phyloP scores from a whole-genome alignment of 1,140 invertebrate genomes.

The Aphaenogaster floridana region DNA sequence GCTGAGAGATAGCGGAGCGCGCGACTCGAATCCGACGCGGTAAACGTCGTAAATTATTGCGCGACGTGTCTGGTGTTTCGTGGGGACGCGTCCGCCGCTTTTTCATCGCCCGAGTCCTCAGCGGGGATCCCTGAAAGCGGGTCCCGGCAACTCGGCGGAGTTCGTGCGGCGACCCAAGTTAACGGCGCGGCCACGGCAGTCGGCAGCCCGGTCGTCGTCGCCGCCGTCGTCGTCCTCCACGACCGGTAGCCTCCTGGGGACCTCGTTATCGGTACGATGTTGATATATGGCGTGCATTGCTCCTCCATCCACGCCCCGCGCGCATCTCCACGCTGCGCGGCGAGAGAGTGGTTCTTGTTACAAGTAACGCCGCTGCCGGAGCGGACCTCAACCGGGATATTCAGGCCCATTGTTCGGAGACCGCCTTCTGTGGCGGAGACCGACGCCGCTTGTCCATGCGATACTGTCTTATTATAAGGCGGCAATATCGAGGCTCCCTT shows the following conservation, averaged over 20 bases:
- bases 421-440: constrained; percentile 75
- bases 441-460: constrained; percentile 77
- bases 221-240: constrained; percentile 61
- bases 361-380: constrained; percentile 58
- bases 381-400: constrained; percentile 67
- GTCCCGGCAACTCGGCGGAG: constrained; percentile 12
- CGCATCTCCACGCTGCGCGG: constrained; percentile 70
- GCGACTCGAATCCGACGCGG: constrained; percentile 29
- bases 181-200: constrained; percentile 42
- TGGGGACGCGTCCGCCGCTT: constrained; percentile 61
- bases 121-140: constrained; percentile 65
- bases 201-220: constrained; percentile 47
- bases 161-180: constrained; percentile 69
- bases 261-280: constrained; percentile 84
- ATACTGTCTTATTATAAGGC: constrained; percentile 82
- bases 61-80: constrained; percentile 28
- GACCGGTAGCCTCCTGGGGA: constrained; percentile 81
- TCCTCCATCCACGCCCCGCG: constrained; percentile 82
- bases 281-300: constrained; percentile 84
- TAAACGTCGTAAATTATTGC: constrained; percentile 68
- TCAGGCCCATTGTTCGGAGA: constrained; percentile 79
- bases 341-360: constrained; percentile 67
- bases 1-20: constrained; percentile 9
- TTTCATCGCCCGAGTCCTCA: constrained; percentile 66
- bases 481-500: constrained; percentile 73